Evolutionary conservation across 2,113 vertebrate genomes (phyloP).

Genomic region (Chlorodrepanis virens): DNA sequence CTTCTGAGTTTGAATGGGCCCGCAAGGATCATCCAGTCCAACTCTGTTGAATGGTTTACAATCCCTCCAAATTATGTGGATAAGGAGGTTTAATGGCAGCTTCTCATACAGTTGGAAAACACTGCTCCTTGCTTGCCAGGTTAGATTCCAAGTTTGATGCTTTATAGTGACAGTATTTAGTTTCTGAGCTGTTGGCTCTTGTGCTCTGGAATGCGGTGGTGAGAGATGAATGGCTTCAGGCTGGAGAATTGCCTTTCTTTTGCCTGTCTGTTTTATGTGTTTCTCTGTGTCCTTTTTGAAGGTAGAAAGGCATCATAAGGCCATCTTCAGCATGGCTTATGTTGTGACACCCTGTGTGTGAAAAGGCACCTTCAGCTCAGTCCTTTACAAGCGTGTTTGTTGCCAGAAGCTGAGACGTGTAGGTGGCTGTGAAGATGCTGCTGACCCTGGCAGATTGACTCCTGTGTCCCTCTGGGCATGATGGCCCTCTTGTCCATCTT

Average conservation of each 20-base stretch:
- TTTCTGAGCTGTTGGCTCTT: background rate
- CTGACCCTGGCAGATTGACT: background rate
- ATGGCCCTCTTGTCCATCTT: background rate
- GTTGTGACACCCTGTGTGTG: background rate
- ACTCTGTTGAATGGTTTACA: background rate
- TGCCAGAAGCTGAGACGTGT: background rate
- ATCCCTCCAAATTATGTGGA: background rate
- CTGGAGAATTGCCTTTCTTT: background rate
- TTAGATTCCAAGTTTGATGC: background rate
- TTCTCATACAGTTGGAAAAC: background rate
- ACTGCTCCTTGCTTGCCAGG: rapidly evolving
- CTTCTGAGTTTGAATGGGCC: background rate
- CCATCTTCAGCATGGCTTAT: background rate
- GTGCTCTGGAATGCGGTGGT: background rate
- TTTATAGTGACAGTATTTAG: background rate
- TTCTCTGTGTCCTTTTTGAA: background rate
- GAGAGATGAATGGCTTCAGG: background rate
- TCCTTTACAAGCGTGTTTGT: background rate
- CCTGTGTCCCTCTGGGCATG: rapidly evolving
- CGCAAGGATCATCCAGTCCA: background rate
- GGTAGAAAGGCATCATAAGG: background rate
- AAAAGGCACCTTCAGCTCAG: background rate
- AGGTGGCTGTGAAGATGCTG: background rate
- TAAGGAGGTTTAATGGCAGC: background rate
- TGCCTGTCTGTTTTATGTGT: background rate